phyloP scores from a whole-genome alignment of 2,113 vertebrate genomes.

The Isurus oxyrinchus region DNA sequence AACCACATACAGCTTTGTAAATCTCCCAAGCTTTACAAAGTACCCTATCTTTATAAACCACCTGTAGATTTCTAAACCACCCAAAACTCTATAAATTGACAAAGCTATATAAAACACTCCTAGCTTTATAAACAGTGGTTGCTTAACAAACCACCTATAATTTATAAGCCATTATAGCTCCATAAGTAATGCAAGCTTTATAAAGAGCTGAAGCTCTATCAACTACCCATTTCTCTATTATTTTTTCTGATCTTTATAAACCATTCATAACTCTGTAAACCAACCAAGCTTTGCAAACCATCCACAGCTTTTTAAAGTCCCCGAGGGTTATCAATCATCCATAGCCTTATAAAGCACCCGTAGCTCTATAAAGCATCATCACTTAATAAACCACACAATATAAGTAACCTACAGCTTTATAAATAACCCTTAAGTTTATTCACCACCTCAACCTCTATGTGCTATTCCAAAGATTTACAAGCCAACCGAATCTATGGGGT shows the following conservation, averaged over 20 bases:
- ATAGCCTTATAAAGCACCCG: not conserved
- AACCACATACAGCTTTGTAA: not conserved
- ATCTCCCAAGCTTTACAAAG: not conserved
- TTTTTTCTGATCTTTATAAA: constrained; percentile 9
- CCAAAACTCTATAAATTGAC: not conserved
- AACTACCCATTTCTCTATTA: not conserved
- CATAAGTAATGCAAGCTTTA: not conserved
- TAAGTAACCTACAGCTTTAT: not conserved
- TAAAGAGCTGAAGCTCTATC: not conserved
- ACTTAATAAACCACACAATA: not conserved
- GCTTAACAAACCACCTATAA: not conserved
- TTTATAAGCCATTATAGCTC: constrained; percentile 9
- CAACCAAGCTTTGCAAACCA: not conserved
- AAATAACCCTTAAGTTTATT: not conserved
- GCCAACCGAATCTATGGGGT: not conserved
- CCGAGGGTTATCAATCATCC: not conserved
- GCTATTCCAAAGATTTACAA: not conserved
- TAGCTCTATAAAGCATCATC: not conserved
- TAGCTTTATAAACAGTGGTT: not conserved
- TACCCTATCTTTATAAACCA: not conserved
- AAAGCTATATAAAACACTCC: not conserved
- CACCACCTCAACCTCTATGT: not conserved
- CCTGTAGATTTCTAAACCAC: not conserved
- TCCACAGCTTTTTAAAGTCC: not conserved
- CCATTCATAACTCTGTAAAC: constrained; percentile 1